Evolutionary conservation across 2,113 vertebrate species (phyloP).

Genomic region (Triplophysa dalaica): DNA sequence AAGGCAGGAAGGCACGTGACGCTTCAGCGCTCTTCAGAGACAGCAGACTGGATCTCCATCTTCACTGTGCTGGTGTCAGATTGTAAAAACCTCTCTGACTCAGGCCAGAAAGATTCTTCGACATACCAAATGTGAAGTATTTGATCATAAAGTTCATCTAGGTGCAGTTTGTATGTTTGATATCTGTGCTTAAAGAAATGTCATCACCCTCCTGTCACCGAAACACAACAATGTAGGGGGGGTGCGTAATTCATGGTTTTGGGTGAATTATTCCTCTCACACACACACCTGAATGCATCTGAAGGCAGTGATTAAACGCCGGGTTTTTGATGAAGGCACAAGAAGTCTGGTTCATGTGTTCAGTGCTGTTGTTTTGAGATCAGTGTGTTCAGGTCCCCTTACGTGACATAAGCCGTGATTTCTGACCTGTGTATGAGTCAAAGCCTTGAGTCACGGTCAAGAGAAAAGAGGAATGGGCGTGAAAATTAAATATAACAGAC

Average conservation of each 20-base stretch:
- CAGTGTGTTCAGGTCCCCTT: neutral
- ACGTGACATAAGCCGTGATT: neutral
- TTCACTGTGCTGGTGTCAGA: slow-evolving; percentile 8
- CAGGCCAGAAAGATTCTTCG: neutral
- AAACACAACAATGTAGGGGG: neutral
- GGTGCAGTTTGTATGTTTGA: neutral
- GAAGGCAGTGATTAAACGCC: slow-evolving; percentile 35
- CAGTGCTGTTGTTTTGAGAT: slow-evolving; percentile 16
- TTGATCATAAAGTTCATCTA: neutral
- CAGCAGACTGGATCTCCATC: too few species aligned
- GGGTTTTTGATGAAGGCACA: slow-evolving; percentile 50
- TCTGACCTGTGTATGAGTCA: neutral
- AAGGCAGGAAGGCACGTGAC: slow-evolving; percentile 25
- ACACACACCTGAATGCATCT: slow-evolving; percentile 26
- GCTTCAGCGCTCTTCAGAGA: neutral
- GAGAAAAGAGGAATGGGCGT: slow-evolving; percentile 1
- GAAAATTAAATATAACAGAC: neutral
- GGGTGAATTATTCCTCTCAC: neutral
- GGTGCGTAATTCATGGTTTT: neutral
- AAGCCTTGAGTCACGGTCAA: neutral
- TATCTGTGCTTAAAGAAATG: neutral
- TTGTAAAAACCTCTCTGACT: neutral
- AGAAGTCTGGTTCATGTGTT: slow-evolving; percentile 8
- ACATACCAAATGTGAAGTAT: neutral
- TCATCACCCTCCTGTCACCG: neutral